Evolutionary conservation across 2,797 vertebrate species (phyloP), one percentile per base, ranked within the genome.

Genomic region (Benthosema pterotum): DNA sequence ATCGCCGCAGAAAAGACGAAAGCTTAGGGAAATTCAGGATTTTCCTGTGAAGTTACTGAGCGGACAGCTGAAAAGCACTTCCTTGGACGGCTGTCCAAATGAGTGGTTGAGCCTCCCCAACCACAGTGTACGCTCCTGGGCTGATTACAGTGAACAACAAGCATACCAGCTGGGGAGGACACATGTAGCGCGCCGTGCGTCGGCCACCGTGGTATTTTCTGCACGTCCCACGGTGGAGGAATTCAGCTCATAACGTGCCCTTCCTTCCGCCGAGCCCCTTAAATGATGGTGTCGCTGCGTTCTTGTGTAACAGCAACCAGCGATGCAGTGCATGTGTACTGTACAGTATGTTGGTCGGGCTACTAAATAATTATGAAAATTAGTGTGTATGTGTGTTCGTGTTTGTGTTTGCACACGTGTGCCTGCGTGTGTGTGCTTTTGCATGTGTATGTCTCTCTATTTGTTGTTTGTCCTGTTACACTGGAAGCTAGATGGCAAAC

Each of bases 141-240:
- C 67, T 88, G 87, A 90, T 89, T 84, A 84, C 74, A 86, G 85
- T 78, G 82, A 80, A 56, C 66, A 15, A 51, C 66, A 15, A 51
- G 43, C 65, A 74, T 56, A 77, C 77, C 87, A 87, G 82, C 78
- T 90, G 86, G 80, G 65, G 52, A 54, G 60, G 70, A 75, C 66
- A 67, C 72, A 69, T 81, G 78, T 61, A 57, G 52, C 67, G 72
- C 52, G 50, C 16, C 5, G 11, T 46, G 43, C 51, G 22, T 54
- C 0, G n/a, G 55, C 11, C 42, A 19, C 45, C 16, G 22, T 2
- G 53, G 52, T 72, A 18, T 74, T 75, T 77, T 60, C n/a, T 19
- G 49, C 63, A 65, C 63, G 42, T 61, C 42, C 42, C 57, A 58
- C 19, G 46, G 61, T 12, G 1, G 42, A 73, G 68, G 76, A 77